Percentiles rank a stretch among this genome's conserved stretches.
Evolutionary conservation across 2,888 invertebrate species (phyloP).

Genomic region (Dicyrtomina minuta): DNA sequence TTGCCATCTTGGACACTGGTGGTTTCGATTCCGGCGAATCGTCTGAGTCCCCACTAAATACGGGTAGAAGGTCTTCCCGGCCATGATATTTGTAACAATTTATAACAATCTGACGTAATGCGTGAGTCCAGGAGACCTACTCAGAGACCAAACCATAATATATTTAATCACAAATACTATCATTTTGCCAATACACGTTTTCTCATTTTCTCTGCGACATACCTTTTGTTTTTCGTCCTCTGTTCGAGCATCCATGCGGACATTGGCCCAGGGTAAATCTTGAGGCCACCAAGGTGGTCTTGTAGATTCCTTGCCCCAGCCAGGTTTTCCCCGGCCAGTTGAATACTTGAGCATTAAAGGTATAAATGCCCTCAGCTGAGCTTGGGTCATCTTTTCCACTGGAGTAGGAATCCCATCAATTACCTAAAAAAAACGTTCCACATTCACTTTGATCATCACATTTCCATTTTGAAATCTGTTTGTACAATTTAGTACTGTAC

Average conservation of each 20-base stretch:
- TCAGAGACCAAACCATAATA: too few relatives aligned
- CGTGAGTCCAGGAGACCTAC: slow-evolving; percentile 97
- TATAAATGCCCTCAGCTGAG: slow-evolving; percentile 92
- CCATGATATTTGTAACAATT: slow-evolving; percentile 98
- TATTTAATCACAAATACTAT: neutral
- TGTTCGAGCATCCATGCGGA: slow-evolving; percentile 91
- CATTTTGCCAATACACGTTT: neutral
- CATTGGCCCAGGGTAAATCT: slow-evolving; percentile 97
- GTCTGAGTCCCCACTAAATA: slow-evolving; percentile 89
- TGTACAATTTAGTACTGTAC: slow-evolving; percentile 8
- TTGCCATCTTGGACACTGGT: slow-evolving; percentile 63
- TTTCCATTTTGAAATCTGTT: slow-evolving; percentile 18
- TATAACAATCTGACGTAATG: slow-evolving; percentile 90
- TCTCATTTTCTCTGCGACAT: slow-evolving; percentile 40
- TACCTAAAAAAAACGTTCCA: slow-evolving; percentile 37
- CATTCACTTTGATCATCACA: slow-evolving; percentile 2
- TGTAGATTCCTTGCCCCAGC: slow-evolving; percentile 95
- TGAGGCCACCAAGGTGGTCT: slow-evolving; percentile 98
- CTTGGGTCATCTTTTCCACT: slow-evolving; percentile 98
- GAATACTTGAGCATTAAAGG: slow-evolving; percentile 97
- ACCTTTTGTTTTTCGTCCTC: slow-evolving; percentile 98
- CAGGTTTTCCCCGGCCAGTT: slow-evolving; percentile 90
- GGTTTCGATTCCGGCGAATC: slow-evolving; percentile 63
- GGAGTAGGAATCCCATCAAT: slow-evolving; percentile 98
- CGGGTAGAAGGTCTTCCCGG: slow-evolving; percentile 89